Evolutionary conservation across 1,140 invertebrate species (phyloP).

Genomic region (Caenorhabditis brenneri): DNA sequence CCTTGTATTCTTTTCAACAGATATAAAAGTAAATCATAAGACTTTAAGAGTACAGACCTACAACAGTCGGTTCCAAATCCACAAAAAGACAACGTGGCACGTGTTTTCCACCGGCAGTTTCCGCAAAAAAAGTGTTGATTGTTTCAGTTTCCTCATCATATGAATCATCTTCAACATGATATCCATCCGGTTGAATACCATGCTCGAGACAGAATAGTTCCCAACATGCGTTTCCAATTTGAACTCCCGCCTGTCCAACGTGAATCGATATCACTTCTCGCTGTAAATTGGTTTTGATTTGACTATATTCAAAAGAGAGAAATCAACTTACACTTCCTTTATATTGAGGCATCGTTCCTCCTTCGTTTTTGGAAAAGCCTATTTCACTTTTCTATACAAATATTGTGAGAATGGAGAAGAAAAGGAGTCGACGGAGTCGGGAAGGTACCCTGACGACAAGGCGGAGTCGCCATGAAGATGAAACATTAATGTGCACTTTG

Average conservation of each 20-base stretch:
- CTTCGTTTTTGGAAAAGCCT: not conserved
- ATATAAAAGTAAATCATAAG: too few species aligned
- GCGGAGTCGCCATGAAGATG: conserved; percentile 33
- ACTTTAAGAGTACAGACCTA: conserved; percentile 74
- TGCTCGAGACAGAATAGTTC: conserved; percentile 81
- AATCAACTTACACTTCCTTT: not conserved
- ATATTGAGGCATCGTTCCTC: conserved; percentile 11
- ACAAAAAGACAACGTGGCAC: conserved; percentile 82
- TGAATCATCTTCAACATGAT: conserved; percentile 60
- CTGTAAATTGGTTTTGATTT: conserved; percentile 74
- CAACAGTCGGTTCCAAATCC: conserved; percentile 84
- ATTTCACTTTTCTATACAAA: not conserved
- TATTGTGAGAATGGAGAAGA: not conserved
- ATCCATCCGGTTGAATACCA: conserved; percentile 70
- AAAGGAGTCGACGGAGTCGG: not conserved
- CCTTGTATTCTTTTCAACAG: too few species aligned
- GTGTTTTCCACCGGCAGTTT: conserved; percentile 78
- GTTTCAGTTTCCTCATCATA: conserved; percentile 67
- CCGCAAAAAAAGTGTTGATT: conserved; percentile 74
- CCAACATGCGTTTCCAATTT: conserved; percentile 82
- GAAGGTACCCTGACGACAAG: not conserved
- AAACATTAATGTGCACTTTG: conserved; percentile 42
- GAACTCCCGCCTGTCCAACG: conserved; percentile 85
- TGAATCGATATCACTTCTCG: conserved; percentile 83
- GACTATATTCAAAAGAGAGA: not conserved